Conservation (phyloP, 2,797 vertebrate genomes). For the Amblyraja radiata region DNA sequence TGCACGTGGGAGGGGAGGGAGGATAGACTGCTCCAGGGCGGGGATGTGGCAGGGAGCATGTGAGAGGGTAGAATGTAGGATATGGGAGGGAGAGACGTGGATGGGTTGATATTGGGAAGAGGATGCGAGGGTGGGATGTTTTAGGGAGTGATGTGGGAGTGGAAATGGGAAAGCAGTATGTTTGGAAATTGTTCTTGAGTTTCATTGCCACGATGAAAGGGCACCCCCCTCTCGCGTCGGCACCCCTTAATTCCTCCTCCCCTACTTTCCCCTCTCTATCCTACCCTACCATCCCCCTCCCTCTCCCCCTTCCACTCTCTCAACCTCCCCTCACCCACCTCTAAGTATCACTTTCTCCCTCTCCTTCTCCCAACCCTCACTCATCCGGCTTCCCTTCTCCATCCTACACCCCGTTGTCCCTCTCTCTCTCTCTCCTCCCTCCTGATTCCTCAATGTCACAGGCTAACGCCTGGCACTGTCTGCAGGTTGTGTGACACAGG, state of each 20-base stretch:
- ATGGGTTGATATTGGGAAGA: neutral
- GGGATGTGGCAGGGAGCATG: neutral
- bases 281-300: too few species aligned
- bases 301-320: too few species aligned
- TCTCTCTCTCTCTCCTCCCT: neutral
- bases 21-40: neutral
- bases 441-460: neutral
- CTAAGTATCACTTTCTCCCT: neutral
- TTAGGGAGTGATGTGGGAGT: too few species aligned
- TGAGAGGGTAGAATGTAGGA: too few species aligned
- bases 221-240: neutral
- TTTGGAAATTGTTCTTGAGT: too few species aligned
- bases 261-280: too few species aligned
- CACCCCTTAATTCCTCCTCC: too few species aligned
- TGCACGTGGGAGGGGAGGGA: neutral
- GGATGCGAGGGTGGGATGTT: too few species aligned
- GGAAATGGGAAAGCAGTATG: too few species aligned
- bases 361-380: neutral
- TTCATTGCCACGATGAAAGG: too few species aligned
- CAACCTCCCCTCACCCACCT: too few species aligned
- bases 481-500: slow-evolving; percentile 85
- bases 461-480: neutral
- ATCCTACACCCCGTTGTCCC: neutral
- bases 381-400: too few species aligned
- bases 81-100: neutral